These are phyloP conservation scores for Drosophila auraria DNA, from an alignment of 1,140 invertebrate genomes.

Conservation along the genomic window DNA sequence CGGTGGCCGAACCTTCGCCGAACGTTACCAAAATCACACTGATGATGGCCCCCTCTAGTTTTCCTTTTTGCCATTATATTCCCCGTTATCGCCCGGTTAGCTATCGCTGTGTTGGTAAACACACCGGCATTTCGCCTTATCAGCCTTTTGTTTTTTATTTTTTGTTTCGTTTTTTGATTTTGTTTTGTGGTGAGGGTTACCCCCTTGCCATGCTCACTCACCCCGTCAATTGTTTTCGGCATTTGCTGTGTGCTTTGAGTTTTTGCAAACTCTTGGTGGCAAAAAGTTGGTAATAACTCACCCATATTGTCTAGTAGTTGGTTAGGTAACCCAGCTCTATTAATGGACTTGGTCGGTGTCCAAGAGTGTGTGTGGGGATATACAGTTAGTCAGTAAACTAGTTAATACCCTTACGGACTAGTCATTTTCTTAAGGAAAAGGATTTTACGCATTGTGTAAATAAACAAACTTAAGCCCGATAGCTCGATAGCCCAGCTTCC, in stretches of 20 bases:
- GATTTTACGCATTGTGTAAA: too few relatives aligned
- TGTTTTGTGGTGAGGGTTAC: slow-evolving; percentile 18
- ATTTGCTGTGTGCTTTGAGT: slow-evolving; percentile 15
- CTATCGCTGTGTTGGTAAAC: slow-evolving; percentile 69
- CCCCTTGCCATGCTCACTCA: slow-evolving; percentile 13
- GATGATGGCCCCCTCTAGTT: slow-evolving; percentile 35
- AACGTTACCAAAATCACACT: slow-evolving; percentile 68
- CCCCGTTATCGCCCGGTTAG: slow-evolving; percentile 37
- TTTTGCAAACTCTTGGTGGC: slow-evolving; percentile 13
- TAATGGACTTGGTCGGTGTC: background rate
- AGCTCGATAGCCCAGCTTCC: too few relatives aligned
- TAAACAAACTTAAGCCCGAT: too few relatives aligned
- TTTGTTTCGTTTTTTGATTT: slow-evolving; percentile 27
- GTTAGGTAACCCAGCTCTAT: background rate
- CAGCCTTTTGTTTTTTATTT: slow-evolving; percentile 30
- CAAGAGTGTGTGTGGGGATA: background rate
- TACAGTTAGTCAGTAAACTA: background rate
- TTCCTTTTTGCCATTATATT: slow-evolving; percentile 23
- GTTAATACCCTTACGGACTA: too few relatives aligned
- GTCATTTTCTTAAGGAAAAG: background rate
- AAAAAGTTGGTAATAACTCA: slow-evolving; percentile 11
- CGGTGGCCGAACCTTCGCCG: slow-evolving; percentile 50
- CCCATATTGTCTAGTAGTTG: background rate
- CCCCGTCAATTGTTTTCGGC: background rate
- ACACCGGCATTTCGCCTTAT: slow-evolving; percentile 76